These are phyloP conservation scores for Eupithecia insigniata DNA, from an alignment of 2,888 invertebrate genomes.

Conservation along the genomic window DNA sequence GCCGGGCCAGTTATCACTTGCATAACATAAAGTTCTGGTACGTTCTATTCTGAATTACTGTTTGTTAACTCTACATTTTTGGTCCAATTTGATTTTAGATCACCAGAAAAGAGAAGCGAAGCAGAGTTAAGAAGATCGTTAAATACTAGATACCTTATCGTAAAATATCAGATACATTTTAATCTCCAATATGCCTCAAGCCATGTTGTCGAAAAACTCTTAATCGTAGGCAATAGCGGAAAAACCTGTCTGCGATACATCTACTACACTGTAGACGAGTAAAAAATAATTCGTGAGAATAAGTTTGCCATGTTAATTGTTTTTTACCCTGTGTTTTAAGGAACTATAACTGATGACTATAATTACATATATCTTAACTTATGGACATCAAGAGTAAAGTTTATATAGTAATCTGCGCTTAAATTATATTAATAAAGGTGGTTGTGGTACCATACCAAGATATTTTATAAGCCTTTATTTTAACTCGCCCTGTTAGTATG, in stretches of 20 bases:
- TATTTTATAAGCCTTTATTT: neutral
- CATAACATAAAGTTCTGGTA: slow-evolving; percentile 50
- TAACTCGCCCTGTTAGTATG: too few species aligned
- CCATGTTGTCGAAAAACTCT: neutral
- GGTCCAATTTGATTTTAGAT: neutral
- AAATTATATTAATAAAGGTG: too few species aligned
- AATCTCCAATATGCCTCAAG: neutral
- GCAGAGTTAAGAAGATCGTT: neutral
- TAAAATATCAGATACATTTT: neutral
- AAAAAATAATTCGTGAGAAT: neutral
- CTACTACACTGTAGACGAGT: neutral
- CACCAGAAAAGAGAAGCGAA: neutral
- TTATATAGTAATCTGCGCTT: neutral
- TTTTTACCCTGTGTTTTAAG: neutral
- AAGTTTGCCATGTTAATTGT: neutral
- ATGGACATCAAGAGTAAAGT: neutral
- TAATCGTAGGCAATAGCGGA: neutral
- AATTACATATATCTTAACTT: neutral
- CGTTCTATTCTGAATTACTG: slow-evolving; percentile 3
- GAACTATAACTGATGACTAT: neutral
- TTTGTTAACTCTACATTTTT: neutral
- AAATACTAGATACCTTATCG: neutral
- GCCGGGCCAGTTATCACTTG: slow-evolving; percentile 65
- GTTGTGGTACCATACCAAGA: neutral
- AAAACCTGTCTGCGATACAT: too few species aligned